Evolutionary conservation across 2,888 invertebrate species (phyloP), one percentile per base, ranked within the genome.

Genomic region (Pristionchus japonicus): DNA sequence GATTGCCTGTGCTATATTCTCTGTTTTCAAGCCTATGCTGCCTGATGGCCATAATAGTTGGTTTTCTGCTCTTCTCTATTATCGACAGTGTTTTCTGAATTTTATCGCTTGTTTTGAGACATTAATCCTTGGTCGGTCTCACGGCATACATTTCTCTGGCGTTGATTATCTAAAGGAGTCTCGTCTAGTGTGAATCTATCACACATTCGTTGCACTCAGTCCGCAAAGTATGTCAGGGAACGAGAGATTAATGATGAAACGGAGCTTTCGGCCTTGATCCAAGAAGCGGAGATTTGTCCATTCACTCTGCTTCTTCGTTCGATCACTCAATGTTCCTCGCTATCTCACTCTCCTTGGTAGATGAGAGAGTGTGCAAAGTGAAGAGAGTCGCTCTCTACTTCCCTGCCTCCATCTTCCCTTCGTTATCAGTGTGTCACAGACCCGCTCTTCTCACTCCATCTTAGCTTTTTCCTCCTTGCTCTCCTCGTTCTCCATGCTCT

Each of bases 251-350:
- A 77, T 43, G 77, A 47, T 47, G 77, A 47, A 77, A 77, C 77
- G 77, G 77, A 77, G 77, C 77, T 77, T 57, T 77, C 43, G 77
- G 17, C 77, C 77, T 43, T 77, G 77, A 77, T 77, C 77, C 74
- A 20, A 11, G 77, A 40, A 43, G 23, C 77, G 40, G 17, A 17
- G 70, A 70, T 70, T 34, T 37, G 70, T 70, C 70, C 70, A 0
- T 31, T 31, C 3, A 20, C 57, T 3, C 52, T 1, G 15, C 70
- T 70, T 20, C 20, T 27, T 70, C 20, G 3, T 6, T 17, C 37
- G 23, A 20, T 57, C 23, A 23, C 57, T 57, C 52, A 6, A 57
- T 70, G 17, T 70, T 20, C 37, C 37, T 1, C 23, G 17, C 37
- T 37, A 13, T 11, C 67, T 34, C 31, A 4, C 70, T 15, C 37